Evolutionary conservation across 2,797 vertebrate species (phyloP).

Genomic region (Bryconaethiops microstoma): DNA sequence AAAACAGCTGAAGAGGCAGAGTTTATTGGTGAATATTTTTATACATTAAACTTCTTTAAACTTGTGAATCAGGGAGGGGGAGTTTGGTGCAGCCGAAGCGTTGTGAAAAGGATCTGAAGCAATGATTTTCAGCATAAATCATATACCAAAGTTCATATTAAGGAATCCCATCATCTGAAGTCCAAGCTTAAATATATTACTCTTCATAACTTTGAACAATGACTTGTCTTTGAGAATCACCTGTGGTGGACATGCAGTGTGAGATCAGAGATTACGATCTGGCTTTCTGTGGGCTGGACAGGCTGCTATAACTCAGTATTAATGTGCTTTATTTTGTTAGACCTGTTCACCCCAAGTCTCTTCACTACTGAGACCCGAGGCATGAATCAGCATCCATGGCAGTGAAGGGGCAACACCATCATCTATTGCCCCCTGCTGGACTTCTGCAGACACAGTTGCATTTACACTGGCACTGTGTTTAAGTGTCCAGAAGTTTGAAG

Average conservation of each 20-base stretch:
- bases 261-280: neutral
- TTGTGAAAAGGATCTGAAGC: neutral
- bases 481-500: neutral
- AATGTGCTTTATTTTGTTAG: neutral
- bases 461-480: neutral
- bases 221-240: neutral
- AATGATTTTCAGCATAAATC: neutral
- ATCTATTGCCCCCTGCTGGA: conserved; percentile 73
- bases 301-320: conserved; percentile 69
- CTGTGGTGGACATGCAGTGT: no score
- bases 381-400: conserved; percentile 39
- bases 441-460: neutral
- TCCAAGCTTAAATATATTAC: neutral
- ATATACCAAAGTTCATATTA: neutral
- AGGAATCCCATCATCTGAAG: neutral
- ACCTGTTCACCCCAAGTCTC: neutral
- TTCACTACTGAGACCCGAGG: neutral
- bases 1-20: neutral
- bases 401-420: conserved; percentile 21
- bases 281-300: conserved; percentile 10
- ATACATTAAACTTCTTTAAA: neutral
- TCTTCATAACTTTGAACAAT: neutral
- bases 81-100: neutral
- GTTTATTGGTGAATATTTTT: neutral
- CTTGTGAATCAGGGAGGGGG: neutral